Percentiles rank a stretch among this genome's conserved stretches.
These are phyloP conservation scores for Andrena dorsata DNA, from an alignment of 2,888 invertebrate genomes.

Conservation along the genomic window DNA sequence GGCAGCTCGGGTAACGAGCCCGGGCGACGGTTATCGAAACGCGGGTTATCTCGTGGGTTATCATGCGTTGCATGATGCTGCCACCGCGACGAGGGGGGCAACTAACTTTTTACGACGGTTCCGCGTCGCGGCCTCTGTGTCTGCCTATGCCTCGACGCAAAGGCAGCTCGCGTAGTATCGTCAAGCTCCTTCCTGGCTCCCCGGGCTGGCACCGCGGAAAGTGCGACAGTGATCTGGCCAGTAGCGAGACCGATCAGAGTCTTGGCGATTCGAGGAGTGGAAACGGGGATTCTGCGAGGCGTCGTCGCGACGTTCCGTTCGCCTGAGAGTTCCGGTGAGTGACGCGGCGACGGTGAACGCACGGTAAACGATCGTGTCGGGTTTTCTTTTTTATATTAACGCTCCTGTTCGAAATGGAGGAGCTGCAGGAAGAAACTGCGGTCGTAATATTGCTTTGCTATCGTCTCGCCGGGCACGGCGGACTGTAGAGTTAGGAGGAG, in stretches of 20 bases:
- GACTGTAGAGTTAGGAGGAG: neutral
- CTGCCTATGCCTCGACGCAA: constrained; percentile 38
- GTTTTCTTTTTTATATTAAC: neutral
- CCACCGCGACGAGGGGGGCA: constrained; percentile 61
- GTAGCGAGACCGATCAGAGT: neutral
- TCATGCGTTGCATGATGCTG: constrained; percentile 65
- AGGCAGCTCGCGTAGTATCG: constrained; percentile 44
- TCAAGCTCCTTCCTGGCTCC: constrained; percentile 2
- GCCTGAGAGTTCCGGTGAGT: constrained; percentile 38
- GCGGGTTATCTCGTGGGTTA: neutral
- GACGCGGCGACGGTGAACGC: neutral
- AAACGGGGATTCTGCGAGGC: neutral
- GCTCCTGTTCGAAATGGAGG: neutral
- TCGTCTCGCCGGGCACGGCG: neutral
- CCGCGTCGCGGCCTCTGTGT: constrained; percentile 44
- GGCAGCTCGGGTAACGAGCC: too few species aligned
- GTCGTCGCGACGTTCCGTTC: neutral
- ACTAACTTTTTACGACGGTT: constrained; percentile 58
- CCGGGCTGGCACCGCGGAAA: neutral
- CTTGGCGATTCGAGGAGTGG: neutral
- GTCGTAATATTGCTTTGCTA: neutral
- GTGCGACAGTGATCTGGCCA: neutral
- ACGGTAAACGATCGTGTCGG: neutral
- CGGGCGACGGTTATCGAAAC: too few species aligned
- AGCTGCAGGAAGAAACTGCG: neutral